These are phyloP conservation scores for Nyctereutes procyonoides DNA, from an alignment of 2,113 vertebrate genomes.

Conservation along the genomic window DNA sequence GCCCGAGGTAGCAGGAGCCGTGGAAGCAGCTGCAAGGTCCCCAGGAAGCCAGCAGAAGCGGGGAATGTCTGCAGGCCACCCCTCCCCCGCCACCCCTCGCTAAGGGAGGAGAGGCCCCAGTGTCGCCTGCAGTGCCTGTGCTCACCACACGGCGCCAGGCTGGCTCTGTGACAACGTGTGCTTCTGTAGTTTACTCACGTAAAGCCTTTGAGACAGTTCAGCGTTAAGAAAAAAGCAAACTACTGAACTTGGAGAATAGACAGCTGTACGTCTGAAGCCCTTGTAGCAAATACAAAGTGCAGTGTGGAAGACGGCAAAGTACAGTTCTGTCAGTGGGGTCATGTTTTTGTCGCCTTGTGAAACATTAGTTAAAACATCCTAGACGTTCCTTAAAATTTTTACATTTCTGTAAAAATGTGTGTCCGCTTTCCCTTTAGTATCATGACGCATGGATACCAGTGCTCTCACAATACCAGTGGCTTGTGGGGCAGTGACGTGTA, in stretches of 20 bases:
- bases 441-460: neutral
- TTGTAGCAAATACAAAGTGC: neutral
- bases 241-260: neutral
- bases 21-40: neutral
- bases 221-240: neutral
- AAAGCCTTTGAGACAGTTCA: neutral
- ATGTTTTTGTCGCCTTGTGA: neutral
- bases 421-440: neutral
- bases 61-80: no score
- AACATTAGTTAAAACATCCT: neutral
- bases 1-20: no score
- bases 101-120: neutral
- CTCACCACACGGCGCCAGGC: neutral
- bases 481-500: neutral
- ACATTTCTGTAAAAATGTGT: neutral
- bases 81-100: no score
- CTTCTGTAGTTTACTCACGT: neutral
- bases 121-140: neutral
- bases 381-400: neutral
- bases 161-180: neutral
- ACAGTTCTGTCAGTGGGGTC: neutral
- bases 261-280: neutral
- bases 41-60: neutral
- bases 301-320: neutral
- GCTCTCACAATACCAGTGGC: neutral